Evolutionary conservation across 92 coral and sea anemone species (phyloP), one percentile per base, ranked within the genome.

Genomic region (Isaurus tuberculatus): DNA sequence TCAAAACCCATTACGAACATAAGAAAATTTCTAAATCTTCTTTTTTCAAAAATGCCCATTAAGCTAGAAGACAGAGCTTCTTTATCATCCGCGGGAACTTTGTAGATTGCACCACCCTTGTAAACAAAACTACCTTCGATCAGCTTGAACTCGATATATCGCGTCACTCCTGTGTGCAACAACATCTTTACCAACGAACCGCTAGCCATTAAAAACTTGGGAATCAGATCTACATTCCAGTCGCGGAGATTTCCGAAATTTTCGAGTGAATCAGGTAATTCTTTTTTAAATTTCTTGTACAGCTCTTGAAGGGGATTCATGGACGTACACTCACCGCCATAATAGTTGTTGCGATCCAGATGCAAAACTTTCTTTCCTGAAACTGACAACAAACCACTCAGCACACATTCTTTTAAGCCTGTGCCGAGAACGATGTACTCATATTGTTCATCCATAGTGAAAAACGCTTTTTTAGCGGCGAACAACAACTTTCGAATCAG

Each of bases 401-500:
- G 71, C 67, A 95, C 89, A 70, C 98, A 95, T 74, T 95, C 98
- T 88, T 95, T 95, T 14, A 95, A 92, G n/a, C 98, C 98, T 65
- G 98, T 95, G 37, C 98, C 98, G 10, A 95, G 89, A 49, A 95
- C 90, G 64, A 95, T 90, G 42, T 85, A 94, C 86, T 95, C 98
- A 75, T 95, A 95, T 22, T 95, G 94, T 65, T 82, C 88, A 84
- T 95, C 90, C 98, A 95, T 93, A 75, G 49, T 30, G 11, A 75
- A 75, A 0, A 3, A 33, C 57, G 20, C 34, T 66, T 57, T 75
- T 75, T 55, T 26, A 28, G 49, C 55, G 37, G 30, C 8, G 27
- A 19, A 5, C 61, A 44, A 72, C 4, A 15, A 15, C 79, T 73
- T 49, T 29, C 37, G n/a, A 49, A 27, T 58, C 81, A 75, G 81